These are phyloP conservation scores for Scaptodrosophila lebanonensis DNA, from an alignment of 1,140 invertebrate genomes.

Conservation along the genomic window DNA sequence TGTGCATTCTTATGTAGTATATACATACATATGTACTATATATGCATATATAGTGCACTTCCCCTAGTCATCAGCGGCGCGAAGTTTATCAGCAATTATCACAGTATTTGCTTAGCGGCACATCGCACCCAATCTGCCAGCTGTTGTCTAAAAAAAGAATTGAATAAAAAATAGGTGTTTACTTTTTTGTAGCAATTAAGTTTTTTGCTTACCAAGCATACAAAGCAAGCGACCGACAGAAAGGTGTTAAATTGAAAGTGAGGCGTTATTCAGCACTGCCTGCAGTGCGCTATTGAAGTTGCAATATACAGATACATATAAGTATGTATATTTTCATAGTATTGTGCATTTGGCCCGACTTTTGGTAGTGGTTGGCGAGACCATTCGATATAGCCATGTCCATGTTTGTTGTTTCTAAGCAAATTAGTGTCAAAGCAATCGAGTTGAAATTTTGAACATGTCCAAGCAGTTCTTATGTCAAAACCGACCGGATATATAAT, in stretches of 20 bases:
- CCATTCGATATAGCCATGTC: too few species aligned
- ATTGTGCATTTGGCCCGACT: too few species aligned
- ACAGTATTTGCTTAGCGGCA: slow-evolving; percentile 53
- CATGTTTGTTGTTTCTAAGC: too few species aligned
- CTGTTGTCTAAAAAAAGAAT: slow-evolving; percentile 14
- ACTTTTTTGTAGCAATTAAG: slow-evolving; percentile 53
- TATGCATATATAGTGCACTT: slow-evolving; percentile 5
- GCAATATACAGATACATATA: too few species aligned
- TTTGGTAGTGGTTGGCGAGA: too few species aligned
- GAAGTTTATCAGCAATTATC: slow-evolving; percentile 60
- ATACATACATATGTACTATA: background rate
- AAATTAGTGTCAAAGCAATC: too few species aligned
- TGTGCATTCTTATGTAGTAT: too few species aligned
- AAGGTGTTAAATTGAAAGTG: slow-evolving; percentile 10
- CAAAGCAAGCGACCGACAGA: slow-evolving; percentile 33
- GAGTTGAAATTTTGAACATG: too few species aligned
- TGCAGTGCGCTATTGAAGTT: too few species aligned
- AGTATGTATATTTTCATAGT: too few species aligned
- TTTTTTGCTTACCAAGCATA: slow-evolving; percentile 45
- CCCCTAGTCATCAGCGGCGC: slow-evolving; percentile 22
- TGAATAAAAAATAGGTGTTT: slow-evolving; percentile 38
- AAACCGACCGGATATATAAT: too few species aligned
- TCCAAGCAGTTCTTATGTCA: too few species aligned
- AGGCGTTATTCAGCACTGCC: slow-evolving; percentile 14
- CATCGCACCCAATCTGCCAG: slow-evolving; percentile 33